Percentiles rank a stretch among this genome's conserved stretches.
phyloP scores from a whole-genome alignment of 1,140 invertebrate species.

The Orius laevigatus region DNA sequence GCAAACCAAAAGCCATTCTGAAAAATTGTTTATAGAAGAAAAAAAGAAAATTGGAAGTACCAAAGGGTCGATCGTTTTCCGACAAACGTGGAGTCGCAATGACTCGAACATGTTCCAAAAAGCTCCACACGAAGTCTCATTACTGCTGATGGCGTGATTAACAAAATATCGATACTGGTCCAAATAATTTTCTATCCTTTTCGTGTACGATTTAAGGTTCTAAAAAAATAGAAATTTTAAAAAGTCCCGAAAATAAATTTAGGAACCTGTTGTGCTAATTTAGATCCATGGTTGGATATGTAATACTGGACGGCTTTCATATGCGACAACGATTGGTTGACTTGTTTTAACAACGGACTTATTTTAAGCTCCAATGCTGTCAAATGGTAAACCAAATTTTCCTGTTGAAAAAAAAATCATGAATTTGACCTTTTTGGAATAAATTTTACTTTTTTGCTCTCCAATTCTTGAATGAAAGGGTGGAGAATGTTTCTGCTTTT shows the following conservation, averaged over 20 bases:
- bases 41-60: conserved; percentile 24
- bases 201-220: conserved; percentile 40
- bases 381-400: conserved; percentile 53
- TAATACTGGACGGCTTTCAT: conserved; percentile 57
- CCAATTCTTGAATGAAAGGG: conserved; percentile 45
- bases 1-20: conserved; percentile 43
- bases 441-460: conserved; percentile 26
- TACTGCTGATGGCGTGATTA: conserved; percentile 37
- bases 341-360: conserved; percentile 42
- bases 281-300: conserved; percentile 51
- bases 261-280: conserved; percentile 43
- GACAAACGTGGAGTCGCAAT: conserved; percentile 43
- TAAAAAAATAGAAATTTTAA: conserved; percentile 23
- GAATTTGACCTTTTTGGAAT: neutral
- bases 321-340: conserved; percentile 54
- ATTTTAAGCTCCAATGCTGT: conserved; percentile 54
- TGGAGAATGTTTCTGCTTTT: conserved; percentile 43
- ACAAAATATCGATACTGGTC: conserved; percentile 49
- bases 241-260: no score
- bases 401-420: conserved; percentile 26
- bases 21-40: conserved; percentile 16
- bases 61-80: conserved; percentile 50
- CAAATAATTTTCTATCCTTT: conserved; percentile 41
- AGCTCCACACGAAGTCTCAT: conserved; percentile 49
- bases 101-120: conserved; percentile 52